Base-by-base conservation (phyloP, 2,888 invertebrate genomes). In the Lasiommata megera region DNA sequence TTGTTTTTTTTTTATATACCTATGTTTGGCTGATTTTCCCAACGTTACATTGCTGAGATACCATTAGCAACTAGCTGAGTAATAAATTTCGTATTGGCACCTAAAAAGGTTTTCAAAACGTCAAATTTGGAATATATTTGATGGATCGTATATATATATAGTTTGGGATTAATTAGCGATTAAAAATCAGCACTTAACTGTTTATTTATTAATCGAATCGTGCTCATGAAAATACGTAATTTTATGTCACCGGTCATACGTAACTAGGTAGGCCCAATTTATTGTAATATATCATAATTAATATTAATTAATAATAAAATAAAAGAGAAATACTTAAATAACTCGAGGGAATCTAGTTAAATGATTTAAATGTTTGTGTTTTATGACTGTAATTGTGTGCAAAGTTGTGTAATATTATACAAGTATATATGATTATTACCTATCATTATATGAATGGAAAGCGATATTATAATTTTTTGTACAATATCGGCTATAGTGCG, bases 181-280 rank as follows among this genome's bases (percentile, higher is more conserved):
- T 23, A 23, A 23, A 23, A 23, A 23, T 23, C 23, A 23, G 23
- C 23, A 23, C 23, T 23, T 70, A 68, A 71, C 73, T 72, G 71
- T 81, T 83, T 80, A 84, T 84, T 82, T 82, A 80, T 82, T 79
- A 80, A 78, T 66, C 73, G 76, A 55, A 76, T 74, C 78, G 76
- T 84, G 87, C 87, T 88, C 88, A 88, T 73, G 80, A 81, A 74
- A 46, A 85, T 85, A 85, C 86, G 84, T 87, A 86, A 80, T 82
- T 76, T 81, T 34, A 82, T 82, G 75, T 80, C 81, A 73, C 86
- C 86, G 85, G 82, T 84, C 84, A 88, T 88, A 88, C 88, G 86
- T 89, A 87, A 88, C 80, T 82, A 90, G 89, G 79, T 90, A 89
- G 89, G 86, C 86, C 82, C 88, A 90, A 89, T 87, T 88, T 86